Base-by-base conservation (phyloP, 2,113 vertebrate species). In the Gracilinanus agilis region DNA sequence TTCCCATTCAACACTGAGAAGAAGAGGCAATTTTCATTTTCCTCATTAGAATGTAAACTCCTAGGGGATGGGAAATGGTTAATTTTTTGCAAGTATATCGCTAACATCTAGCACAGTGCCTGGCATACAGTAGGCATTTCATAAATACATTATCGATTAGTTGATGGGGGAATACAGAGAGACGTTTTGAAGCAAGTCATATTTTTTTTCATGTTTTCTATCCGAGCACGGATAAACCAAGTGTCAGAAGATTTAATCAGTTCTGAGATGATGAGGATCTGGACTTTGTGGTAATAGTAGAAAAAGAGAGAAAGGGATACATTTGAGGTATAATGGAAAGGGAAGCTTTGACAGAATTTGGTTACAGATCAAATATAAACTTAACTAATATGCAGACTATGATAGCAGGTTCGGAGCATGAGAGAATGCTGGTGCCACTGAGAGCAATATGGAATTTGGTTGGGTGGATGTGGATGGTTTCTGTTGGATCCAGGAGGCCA, bases 341-440 rank as follows among this genome's bases (percentile, higher is more conserved):
- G 88, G 94, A 27, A 83, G 67, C 53, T 49, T 5, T 21, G 83
- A 11, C 40, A 93, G 44, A 83, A 83, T 53, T 89, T 83, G 88
- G 75, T 92, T 49, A 83, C 19, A 88, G 54, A n/a, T 90, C 61
- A 29, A 23, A 6, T 1, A 13, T 10, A 21, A 92, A 23, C n/a
- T 49, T 3, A 90, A 95, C 83, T 7, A 21, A 24, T 10, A 53
- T 9, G 0, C 19, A 91, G n/a, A 91, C 27, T 61, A 54, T 90
- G 90, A 53, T 24, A 25, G 53, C 29, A 75, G 53, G 44, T 93
- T 93, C 92, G 44, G 25, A 25, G 27, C 44, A 16, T 53, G 16
- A 2, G 34, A 61, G 56, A 94, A 91, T 90, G 88, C 56, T 54
- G 25, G 91, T 49, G 29, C 27, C 91, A 94, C 92, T 54, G 54